Evolutionary conservation across 2,113 vertebrate genomes (phyloP), one percentile per base, ranked within the genome.

Genomic region (Struthidea cinerea): DNA sequence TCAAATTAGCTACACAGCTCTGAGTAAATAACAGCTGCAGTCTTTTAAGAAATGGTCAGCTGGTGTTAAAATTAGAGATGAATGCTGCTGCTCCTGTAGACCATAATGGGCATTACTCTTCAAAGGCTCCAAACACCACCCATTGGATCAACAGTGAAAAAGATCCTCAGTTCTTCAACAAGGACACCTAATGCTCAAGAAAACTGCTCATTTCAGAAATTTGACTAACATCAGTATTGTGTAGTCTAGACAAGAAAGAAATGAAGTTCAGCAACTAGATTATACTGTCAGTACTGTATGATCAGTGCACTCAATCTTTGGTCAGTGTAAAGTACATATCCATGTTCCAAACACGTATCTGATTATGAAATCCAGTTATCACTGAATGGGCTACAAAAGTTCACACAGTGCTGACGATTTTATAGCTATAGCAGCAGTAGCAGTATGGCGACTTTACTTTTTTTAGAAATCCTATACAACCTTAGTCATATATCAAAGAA

Each of bases 21-120:
- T 46, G 59, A 73, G 92, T 73, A 93, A 93, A 80, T 90, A 96
- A 94, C 94, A 97, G 92, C 89, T 93, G 83, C 71, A 94, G 60
- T 35, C 88, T 80, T 92, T 73, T 32, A 85, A 64, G 82, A 85
- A 89, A 60, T 0, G 4, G 63, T 93, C 79, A 82, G 92, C 85
- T 90, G 92, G 67, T 73, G 32, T 89, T 81, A 91, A 79, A 83
- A 90, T 76, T 24, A 68, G 63, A 93, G 83, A 86, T 19, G 6
- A 88, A 82, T 22, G 53, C 79, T 90, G 53, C 79, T 90, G 61
- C 78, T 95, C 61, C 70, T 83, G 74, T 44, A 83, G 53, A 63
- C 37, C 41, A 53, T 21, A 71, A 90, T 41, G 28, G 53, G n/a
- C 71, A 94, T 44, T 65, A 39, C 74, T 76, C n/a, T 80, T 52